Percentiles rank a stretch among this genome's conserved stretches.
Evolutionary conservation across 2,113 vertebrate genomes (phyloP).

Genomic region (Phrynocephalus versicolor): DNA sequence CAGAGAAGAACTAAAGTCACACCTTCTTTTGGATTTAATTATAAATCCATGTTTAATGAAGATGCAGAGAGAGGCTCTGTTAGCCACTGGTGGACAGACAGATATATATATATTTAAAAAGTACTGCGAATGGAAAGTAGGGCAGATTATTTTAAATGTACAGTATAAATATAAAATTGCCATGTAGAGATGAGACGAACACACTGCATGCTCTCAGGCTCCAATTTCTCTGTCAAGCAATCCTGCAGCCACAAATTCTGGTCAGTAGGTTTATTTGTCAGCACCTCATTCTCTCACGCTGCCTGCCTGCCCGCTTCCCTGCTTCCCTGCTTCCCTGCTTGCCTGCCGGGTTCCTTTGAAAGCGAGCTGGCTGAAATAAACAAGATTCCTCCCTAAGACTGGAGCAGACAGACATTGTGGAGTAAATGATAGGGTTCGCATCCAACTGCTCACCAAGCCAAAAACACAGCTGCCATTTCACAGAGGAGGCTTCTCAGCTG

Average conservation of each 20-base stretch:
- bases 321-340: not conserved
- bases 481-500: not conserved
- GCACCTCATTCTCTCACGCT: not conserved
- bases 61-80: not conserved
- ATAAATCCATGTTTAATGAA: not conserved
- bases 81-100: not conserved
- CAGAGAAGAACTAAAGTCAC: too few species aligned
- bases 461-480: slow-evolving; percentile 11
- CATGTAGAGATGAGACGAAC: fast-evolving
- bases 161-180: not conserved
- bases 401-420: not conserved
- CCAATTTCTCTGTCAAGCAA: not conserved
- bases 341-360: slow-evolving; percentile 3
- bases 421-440: slow-evolving; percentile 25
- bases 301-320: not conserved
- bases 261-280: slow-evolving; percentile 23
- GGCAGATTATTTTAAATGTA: not conserved
- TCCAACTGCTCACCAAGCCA: not conserved
- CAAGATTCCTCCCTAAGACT: not conserved
- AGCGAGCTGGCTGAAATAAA: slow-evolving; percentile 26
- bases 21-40: not conserved
- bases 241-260: slow-evolving; percentile 5
- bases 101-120: not conserved
- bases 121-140: not conserved
- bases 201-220: not conserved